Percentiles rank a stretch among this genome's conserved stretches.
These are phyloP conservation scores for Neocrepidodera transversa DNA, from an alignment of 2,888 invertebrate genomes.

Conservation along the genomic window DNA sequence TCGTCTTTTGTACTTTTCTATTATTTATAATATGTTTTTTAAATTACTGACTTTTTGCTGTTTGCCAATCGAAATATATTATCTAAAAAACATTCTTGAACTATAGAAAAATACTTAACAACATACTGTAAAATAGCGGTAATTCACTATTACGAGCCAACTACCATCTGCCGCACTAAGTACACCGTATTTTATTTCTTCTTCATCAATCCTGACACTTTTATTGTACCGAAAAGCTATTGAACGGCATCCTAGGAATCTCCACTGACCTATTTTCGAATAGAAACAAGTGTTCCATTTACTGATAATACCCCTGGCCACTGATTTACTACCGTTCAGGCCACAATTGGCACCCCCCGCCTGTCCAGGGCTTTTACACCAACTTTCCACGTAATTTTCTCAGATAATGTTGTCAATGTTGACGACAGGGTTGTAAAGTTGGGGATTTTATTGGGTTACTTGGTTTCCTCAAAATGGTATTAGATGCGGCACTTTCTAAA, in stretches of 20 bases:
- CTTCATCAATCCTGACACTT: conserved; percentile 31
- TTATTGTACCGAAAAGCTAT: conserved; percentile 29
- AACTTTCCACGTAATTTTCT: conserved; percentile 34
- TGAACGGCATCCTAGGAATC: conserved; percentile 22
- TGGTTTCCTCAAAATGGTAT: conserved; percentile 19
- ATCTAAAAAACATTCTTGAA: no score
- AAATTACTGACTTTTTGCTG: no score
- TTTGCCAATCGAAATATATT: no score
- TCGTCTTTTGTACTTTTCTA: no score
- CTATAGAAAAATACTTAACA: neutral
- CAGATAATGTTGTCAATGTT: conserved; percentile 33
- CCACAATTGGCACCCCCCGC: conserved; percentile 26
- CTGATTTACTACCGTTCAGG: conserved; percentile 34
- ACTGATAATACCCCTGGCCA: conserved; percentile 33
- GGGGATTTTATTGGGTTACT: conserved; percentile 31
- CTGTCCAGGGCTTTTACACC: conserved; percentile 19
- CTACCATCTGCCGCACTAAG: conserved; percentile 16
- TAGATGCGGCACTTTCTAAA: conserved; percentile 26
- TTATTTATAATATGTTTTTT: no score
- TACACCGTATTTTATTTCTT: conserved; percentile 23
- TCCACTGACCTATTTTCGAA: conserved; percentile 30
- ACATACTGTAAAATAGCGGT: neutral
- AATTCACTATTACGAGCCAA: conserved; percentile 1
- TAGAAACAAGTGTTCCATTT: conserved; percentile 33
- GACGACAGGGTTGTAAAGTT: conserved; percentile 30